Evolutionary conservation across 1,140 invertebrate genomes (phyloP).

Genomic region (Drosophila seguyi): DNA sequence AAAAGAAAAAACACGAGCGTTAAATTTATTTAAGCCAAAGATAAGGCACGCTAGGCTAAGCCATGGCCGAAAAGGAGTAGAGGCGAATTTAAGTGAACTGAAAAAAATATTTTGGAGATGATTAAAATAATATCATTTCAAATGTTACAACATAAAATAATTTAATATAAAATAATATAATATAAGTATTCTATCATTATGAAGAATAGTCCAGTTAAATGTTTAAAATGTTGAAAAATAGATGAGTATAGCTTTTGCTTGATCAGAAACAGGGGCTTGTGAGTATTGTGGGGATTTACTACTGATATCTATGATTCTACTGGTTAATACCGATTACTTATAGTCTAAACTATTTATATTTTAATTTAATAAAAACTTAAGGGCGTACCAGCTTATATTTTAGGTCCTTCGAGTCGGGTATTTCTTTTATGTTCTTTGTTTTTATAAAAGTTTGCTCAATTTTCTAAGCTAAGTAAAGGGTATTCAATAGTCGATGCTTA

Average conservation of each 20-base stretch:
- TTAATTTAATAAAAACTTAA: no score
- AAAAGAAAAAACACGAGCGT: slow-evolving; percentile 82
- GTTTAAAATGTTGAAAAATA: no score
- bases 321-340: background rate
- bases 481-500: background rate
- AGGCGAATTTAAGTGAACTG: slow-evolving; percentile 7
- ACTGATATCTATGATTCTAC: slow-evolving; percentile 11
- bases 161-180: no score
- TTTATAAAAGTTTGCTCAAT: background rate
- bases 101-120: background rate
- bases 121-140: no score
- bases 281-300: background rate
- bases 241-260: slow-evolving; percentile 9
- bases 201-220: no score
- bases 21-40: slow-evolving; percentile 83
- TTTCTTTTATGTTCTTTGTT: background rate
- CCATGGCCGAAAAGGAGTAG: slow-evolving; percentile 25
- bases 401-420: background rate
- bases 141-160: no score
- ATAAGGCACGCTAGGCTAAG: slow-evolving; percentile 59
- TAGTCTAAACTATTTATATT: no score
- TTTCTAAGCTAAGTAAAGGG: background rate
- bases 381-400: no score
- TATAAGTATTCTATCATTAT: no score
- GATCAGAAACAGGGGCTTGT: background rate